phyloP scores from a whole-genome alignment of 1,140 invertebrate species.

The Caligus rogercresseyi region DNA sequence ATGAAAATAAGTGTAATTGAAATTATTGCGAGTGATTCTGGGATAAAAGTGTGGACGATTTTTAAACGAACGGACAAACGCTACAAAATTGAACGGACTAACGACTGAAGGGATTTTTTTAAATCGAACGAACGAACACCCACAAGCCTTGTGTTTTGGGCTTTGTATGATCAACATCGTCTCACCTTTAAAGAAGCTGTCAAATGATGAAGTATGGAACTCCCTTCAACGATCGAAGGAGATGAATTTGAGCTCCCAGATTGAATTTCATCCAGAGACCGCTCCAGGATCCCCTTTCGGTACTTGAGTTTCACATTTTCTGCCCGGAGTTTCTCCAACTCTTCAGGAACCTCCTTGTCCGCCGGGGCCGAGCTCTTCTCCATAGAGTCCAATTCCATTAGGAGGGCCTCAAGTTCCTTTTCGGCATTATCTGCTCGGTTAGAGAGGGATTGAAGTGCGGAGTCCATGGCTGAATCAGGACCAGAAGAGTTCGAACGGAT shows the following conservation, averaged over 20 bases:
- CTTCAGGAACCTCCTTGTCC: conserved; percentile 25
- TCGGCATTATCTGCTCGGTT: conserved; percentile 12
- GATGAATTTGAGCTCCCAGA: background rate
- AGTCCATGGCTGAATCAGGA: background rate
- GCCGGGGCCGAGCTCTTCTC: background rate
- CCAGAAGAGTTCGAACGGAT: too few species aligned
- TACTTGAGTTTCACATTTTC: conserved; percentile 72
- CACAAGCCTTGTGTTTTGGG: too few species aligned
- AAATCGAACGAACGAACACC: too few species aligned
- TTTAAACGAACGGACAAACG: too few species aligned
- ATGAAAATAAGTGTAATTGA: too few species aligned
- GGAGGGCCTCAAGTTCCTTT: conserved; percentile 4
- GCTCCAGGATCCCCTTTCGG: conserved; percentile 54
- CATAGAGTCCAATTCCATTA: conserved; percentile 14
- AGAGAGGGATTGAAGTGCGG: background rate
- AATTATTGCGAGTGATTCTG: too few species aligned
- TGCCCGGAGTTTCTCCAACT: conserved; percentile 27
- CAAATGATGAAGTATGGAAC: background rate
- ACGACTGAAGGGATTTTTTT: too few species aligned
- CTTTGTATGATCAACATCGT: background rate
- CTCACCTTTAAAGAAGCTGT: background rate
- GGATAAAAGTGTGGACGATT: too few species aligned
- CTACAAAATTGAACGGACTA: too few species aligned
- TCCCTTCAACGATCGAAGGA: background rate
- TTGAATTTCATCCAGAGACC: conserved; percentile 34